A percentile compares a stretch with the other conserved stretches of the same genome.
These are phyloP conservation scores for Lepus townsendii DNA, from an alignment of 2,797 vertebrate genomes.

Conservation along the genomic window DNA sequence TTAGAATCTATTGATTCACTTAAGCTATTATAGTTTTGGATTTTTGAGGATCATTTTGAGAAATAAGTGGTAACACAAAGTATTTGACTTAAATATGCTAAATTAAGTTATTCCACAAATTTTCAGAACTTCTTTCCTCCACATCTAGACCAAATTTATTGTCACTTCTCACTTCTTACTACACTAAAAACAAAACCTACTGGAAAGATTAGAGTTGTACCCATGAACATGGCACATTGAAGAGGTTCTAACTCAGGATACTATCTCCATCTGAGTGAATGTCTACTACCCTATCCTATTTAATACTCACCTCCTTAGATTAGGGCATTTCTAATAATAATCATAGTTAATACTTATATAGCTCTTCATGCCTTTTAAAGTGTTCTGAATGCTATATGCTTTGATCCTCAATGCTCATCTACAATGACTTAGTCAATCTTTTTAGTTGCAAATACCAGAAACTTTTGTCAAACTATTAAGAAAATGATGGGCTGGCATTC, in stretches of 20 bases:
- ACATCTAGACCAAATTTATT: background rate
- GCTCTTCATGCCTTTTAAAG: background rate
- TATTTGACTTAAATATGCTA: slow-evolving; percentile 42
- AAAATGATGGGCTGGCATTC: too few species aligned
- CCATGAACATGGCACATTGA: background rate
- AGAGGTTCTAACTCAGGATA: background rate
- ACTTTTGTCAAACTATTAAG: background rate
- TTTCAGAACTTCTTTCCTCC: background rate
- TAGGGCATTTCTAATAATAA: background rate
- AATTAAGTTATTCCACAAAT: background rate
- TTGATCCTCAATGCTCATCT: background rate
- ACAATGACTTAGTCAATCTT: background rate
- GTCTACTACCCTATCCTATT: background rate
- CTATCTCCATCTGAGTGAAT: rapidly evolving
- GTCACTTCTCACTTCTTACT: background rate
- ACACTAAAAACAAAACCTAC: background rate
- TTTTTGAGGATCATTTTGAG: background rate
- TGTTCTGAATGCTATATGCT: background rate
- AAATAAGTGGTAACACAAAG: slow-evolving; percentile 33
- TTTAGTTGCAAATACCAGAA: slow-evolving; percentile 26
- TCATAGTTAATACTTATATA: background rate
- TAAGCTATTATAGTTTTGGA: background rate
- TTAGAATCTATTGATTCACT: slow-evolving; percentile 1
- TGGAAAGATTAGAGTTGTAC: background rate
- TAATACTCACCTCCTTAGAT: background rate